Evolutionary conservation across 2,797 vertebrate genomes (phyloP), one percentile per base, ranked within the genome.

Genomic region (Decapterus maruadsi): DNA sequence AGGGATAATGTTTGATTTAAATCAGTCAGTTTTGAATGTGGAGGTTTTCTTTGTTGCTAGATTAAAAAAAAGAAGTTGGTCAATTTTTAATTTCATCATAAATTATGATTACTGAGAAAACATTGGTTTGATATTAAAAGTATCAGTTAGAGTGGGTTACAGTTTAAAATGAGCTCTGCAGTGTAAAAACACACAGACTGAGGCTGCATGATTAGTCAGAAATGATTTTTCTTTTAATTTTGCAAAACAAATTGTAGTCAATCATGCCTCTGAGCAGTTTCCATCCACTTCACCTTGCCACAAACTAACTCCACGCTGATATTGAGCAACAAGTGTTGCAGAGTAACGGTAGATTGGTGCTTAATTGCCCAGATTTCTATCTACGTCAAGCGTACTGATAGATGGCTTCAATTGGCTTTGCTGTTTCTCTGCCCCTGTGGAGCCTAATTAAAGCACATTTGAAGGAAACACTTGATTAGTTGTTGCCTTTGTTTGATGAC

Each of bases 361-460:
- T 72, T 83, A 81, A 89, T 80, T 87, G 68, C 66, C 56, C 62
- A 69, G 75, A 75, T 80, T 82, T 83, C 60, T 69, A 75, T 81
- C 61, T 46, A 68, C 14, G 57, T 77, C 69, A 77, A 34, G 70
- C 45, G 29, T 14, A 31, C 69, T 83, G 68, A 88, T 79, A 29
- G 72, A 83, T 77, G 69, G 14, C 62, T 80, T 64, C 34, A 40
- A 60, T 58, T 71, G 7, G 0, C 72, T 67, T 71, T 29, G 60
- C 64, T 59, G 38, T 58, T 69, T 68, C 45, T 73, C 54, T 76
- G 68, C 75, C 56, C 62, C 68, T 65, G 74, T 72, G 77, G 75
- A 73, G 82, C 82, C 60, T 77, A 82, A 85, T 84, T 84, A 80
- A 74, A 70, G 50, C 61, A 72, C 42, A 36, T 75, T 72, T 74